Conservation (phyloP, 2,888 invertebrate species). For the Clitarchus hookeri region DNA sequence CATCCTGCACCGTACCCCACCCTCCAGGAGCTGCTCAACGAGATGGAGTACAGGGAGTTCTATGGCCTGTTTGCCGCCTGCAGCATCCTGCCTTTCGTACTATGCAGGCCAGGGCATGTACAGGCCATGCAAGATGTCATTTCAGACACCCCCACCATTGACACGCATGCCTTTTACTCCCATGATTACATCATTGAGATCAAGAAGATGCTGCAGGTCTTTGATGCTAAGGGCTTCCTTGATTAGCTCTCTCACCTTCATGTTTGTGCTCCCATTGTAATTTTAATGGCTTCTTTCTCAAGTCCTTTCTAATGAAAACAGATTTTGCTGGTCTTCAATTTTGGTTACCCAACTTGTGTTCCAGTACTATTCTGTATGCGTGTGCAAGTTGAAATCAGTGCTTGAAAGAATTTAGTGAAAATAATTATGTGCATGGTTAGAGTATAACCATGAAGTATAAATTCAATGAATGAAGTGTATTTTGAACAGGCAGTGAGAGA, state of each 20-base stretch:
- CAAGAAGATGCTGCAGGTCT: not conserved
- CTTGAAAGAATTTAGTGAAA: too few relatives aligned
- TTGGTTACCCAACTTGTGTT: too few relatives aligned
- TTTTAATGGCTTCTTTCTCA: too few relatives aligned
- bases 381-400: too few relatives aligned
- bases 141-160: not conserved
- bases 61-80: conserved; percentile 37
- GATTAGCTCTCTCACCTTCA: not conserved
- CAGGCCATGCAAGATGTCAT: conserved; percentile 28
- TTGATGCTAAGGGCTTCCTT: not conserved
- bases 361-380: too few relatives aligned
- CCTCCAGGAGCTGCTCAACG: conserved; percentile 36
- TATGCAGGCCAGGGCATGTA: conserved; percentile 27
- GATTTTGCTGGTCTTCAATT: too few relatives aligned
- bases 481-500: too few relatives aligned
- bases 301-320: too few relatives aligned
- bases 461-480: too few relatives aligned
- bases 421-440: too few relatives aligned
- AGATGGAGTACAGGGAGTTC: conserved; percentile 36
- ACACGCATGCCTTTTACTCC: not conserved
- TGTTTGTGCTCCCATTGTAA: not conserved
- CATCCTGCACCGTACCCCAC: conserved; percentile 28
- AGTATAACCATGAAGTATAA: too few relatives aligned
- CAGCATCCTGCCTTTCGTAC: conserved; percentile 37
- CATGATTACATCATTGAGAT: not conserved